phyloP scores from a whole-genome alignment of 2,113 vertebrate genomes.

The Miniopterus natalensis region DNA sequence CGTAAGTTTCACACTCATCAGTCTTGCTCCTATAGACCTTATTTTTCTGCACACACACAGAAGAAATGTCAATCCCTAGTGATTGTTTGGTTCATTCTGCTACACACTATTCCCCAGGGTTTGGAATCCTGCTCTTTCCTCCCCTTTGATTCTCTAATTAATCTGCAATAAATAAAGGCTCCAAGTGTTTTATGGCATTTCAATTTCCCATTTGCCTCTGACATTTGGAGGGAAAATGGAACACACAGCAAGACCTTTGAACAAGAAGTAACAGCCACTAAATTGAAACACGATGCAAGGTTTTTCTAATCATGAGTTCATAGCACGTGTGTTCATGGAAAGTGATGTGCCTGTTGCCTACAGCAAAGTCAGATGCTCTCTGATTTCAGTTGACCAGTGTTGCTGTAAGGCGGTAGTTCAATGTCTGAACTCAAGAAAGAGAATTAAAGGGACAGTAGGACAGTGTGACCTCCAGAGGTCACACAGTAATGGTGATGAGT shows the following conservation, averaged over 20 bases:
- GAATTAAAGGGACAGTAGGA: conserved; percentile 35
- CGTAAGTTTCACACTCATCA: neutral
- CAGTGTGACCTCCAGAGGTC: neutral
- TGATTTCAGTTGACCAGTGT: neutral
- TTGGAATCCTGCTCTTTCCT: conserved; percentile 35
- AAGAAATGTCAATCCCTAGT: neutral
- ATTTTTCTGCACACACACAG: neutral
- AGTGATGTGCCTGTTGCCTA: neutral
- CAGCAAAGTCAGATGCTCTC: conserved; percentile 56
- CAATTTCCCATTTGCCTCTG: conserved; percentile 68
- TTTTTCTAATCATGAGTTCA: conserved; percentile 66
- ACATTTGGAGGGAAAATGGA: conserved; percentile 66
- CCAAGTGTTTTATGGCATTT: conserved; percentile 62
- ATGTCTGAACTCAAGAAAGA: neutral
- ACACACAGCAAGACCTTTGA: conserved; percentile 60
- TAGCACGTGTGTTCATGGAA: neutral
- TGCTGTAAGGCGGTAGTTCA: neutral
- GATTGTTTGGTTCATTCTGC: conserved; percentile 24
- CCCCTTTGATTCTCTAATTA: conserved; percentile 73
- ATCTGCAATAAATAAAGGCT: conserved; percentile 66
- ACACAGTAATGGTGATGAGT: neutral
- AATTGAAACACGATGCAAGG: conserved; percentile 64
- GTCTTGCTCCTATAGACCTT: neutral
- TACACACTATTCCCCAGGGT: neutral
- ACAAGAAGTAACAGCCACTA: conserved; percentile 62